These are phyloP conservation scores for Acropternis orthonyx DNA, from an alignment of 2,797 vertebrate genomes.

Conservation along the genomic window DNA sequence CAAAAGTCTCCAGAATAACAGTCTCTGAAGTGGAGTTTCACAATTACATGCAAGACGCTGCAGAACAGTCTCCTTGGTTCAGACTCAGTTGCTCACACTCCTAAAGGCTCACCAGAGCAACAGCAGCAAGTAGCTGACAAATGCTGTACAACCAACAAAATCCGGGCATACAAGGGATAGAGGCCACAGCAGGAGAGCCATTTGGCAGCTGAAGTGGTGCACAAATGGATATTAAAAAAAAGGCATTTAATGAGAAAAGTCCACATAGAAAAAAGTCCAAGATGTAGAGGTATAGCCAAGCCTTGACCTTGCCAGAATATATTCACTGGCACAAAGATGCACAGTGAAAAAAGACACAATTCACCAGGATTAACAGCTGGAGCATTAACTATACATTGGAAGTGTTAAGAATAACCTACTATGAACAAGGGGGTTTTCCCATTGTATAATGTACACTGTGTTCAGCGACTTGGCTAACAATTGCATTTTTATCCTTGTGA, in stretches of 20 bases:
- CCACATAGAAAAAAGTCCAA: not conserved
- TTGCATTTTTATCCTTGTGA: not conserved
- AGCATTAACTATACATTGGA: not conserved
- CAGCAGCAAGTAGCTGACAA: not conserved
- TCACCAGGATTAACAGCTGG: slow-evolving; percentile 3
- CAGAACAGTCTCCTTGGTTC: not conserved
- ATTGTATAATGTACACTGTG: not conserved
- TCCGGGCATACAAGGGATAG: not conserved
- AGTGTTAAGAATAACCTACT: not conserved
- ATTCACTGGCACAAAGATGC: not conserved
- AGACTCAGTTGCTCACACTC: not conserved
- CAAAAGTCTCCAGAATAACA: not conserved
- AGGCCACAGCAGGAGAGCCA: not conserved
- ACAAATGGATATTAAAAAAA: not conserved
- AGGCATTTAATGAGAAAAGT: not conserved
- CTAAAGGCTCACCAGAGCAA: not conserved
- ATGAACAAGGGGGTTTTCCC: not conserved
- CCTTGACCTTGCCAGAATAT: not conserved
- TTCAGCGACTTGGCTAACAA: slow-evolving; percentile 17
- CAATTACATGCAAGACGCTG: not conserved
- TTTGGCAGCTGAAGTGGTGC: slow-evolving; percentile 18
- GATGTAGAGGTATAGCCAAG: not conserved
- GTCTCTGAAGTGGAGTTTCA: not conserved
- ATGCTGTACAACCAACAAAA: not conserved
- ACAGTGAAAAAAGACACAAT: not conserved